Evolutionary conservation across 2,888 invertebrate genomes (phyloP).

Genomic region (Unio delphinus): DNA sequence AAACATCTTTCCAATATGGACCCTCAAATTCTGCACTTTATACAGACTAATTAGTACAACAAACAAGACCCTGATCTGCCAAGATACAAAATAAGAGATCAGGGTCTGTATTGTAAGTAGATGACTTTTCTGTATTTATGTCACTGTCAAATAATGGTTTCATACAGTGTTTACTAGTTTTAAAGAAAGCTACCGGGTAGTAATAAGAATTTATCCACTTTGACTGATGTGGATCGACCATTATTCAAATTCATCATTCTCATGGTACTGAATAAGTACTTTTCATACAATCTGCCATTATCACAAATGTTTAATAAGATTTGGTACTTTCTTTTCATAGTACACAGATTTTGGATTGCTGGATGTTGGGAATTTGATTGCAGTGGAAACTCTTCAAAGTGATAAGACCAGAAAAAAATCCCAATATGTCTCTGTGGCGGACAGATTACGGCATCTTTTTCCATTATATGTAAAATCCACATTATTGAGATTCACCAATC

Average conservation of each 20-base stretch:
- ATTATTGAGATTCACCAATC: constrained; percentile 43
- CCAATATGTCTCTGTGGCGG: constrained; percentile 40
- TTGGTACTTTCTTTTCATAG: constrained; percentile 27
- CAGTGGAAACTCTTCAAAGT: constrained; percentile 12
- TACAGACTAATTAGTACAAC: no score
- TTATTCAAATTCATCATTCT: constrained; percentile 22
- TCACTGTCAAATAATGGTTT: no score
- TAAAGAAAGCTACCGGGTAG: no score
- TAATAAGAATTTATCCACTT: no score
- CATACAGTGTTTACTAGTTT: no score
- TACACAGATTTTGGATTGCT: constrained; percentile 35
- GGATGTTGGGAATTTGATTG: constrained; percentile 27
- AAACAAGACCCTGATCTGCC: no score
- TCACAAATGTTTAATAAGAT: constrained; percentile 35
- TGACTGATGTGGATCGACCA: constrained; percentile 8
- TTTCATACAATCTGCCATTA: constrained; percentile 34
- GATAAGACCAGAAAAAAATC: constrained; percentile 30
- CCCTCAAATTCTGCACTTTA: no score
- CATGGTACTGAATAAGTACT: constrained; percentile 32
- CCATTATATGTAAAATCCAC: constrained; percentile 53
- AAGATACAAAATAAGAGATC: no score
- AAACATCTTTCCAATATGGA: no score
- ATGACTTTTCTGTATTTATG: no score
- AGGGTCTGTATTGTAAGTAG: no score
- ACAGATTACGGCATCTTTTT: constrained; percentile 27